These are phyloP conservation scores for Halictus rubicundus DNA, from an alignment of 1,140 invertebrate genomes.

Conservation along the genomic window DNA sequence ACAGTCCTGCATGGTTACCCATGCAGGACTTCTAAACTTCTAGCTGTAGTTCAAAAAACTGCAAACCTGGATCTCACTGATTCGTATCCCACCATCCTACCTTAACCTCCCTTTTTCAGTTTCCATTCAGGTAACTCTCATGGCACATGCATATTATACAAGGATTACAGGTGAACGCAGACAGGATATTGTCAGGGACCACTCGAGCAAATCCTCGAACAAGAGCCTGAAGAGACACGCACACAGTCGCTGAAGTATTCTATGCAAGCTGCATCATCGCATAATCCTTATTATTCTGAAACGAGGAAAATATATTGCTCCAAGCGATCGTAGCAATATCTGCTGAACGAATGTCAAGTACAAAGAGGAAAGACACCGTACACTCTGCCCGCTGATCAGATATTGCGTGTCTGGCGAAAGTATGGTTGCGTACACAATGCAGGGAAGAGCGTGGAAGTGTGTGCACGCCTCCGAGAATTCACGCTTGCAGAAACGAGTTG, in stretches of 20 bases:
- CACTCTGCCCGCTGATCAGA: conserved; percentile 9
- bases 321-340: too few species aligned
- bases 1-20: too few species aligned
- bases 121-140: too few species aligned
- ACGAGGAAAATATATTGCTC: not conserved
- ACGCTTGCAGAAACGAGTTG: conserved; percentile 45
- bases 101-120: too few species aligned
- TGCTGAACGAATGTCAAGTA: conserved; percentile 15
- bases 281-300: conserved; percentile 2
- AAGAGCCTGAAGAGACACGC: not conserved
- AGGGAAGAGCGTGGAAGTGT: not conserved
- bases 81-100: too few species aligned
- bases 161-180: too few species aligned
- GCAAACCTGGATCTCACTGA: too few species aligned
- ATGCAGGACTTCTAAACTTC: too few species aligned
- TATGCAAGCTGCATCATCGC: not conserved
- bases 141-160: too few species aligned
- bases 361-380: not conserved
- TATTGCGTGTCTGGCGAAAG: conserved; percentile 41
- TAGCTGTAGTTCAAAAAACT: too few species aligned
- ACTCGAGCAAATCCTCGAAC: too few species aligned
- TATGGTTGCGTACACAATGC: conserved; percentile 25
- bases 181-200: too few species aligned
- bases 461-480: conserved; percentile 33
- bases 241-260: not conserved